Evolutionary conservation across 1,140 invertebrate genomes (phyloP).

Genomic region (Tigriopus japonicus): DNA sequence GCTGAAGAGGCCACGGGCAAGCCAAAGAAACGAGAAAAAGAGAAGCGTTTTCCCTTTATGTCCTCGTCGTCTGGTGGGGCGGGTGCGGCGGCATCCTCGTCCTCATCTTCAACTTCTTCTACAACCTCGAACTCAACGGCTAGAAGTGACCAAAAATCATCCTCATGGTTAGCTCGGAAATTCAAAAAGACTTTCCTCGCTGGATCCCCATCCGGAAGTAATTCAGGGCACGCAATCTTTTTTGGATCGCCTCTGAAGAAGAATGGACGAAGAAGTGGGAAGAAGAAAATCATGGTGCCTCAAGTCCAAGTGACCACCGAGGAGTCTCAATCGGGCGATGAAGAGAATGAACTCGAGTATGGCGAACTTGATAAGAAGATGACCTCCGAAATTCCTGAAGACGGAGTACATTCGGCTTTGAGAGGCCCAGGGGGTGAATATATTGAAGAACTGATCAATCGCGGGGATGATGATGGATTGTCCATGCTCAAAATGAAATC

Average conservation of each 20-base stretch:
- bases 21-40: neutral
- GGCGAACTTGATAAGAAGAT: no score
- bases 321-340: neutral
- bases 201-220: neutral
- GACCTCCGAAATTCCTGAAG: no score
- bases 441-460: no score
- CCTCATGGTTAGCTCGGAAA: conserved; percentile 6
- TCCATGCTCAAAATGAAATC: no score
- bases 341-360: no score
- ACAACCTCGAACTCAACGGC: neutral
- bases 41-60: no score
- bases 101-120: neutral
- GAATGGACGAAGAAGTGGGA: neutral
- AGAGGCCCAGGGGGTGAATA: no score
- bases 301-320: conserved; percentile 5
- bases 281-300: conserved; percentile 5
- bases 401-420: no score
- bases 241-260: neutral
- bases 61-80: no score
- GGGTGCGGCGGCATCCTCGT: neutral
- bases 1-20: conserved; percentile 7
- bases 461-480: no score
- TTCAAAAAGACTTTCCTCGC: conserved; percentile 5
- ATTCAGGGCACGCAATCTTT: neutral
- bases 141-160: neutral